Evolutionary conservation across 1,140 invertebrate genomes (phyloP), one percentile per base, ranked within the genome.

Genomic region (Euborellia annulipes): DNA sequence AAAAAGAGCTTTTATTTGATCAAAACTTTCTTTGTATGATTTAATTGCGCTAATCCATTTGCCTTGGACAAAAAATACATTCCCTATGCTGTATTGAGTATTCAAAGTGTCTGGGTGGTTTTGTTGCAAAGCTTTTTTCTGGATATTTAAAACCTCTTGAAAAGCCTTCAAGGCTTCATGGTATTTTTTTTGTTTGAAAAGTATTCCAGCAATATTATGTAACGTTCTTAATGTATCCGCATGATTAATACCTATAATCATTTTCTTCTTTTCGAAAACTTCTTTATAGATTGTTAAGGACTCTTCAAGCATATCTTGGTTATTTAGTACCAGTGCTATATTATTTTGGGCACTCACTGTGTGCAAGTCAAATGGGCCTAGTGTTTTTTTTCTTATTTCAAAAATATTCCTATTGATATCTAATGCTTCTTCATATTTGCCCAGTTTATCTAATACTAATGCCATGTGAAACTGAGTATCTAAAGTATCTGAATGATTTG

Each of bases 401-500:
- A 51, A 54, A 14, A 58, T 52, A 37, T 50, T 34, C 45, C 48
- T 34, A 45, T 42, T 54, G 4, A 54, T 40, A 27, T 45, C 36
- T 41, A 59, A 41, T 8, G 59, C 44, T 32, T 58, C 54, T 34
- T 59, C 45, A 43, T 48, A 42, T 39, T 53, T 53, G 3, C 43
- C 50, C 47, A 49, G 42, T 2, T 47, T 39, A 20, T 36, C 36
- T 2, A 60, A 27, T 43, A 52, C 43, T 21, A 43, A 17, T 8
- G 45, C 59, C 21, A 58, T 54, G 18, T 55, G 47, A 21, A 51
- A 41, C 34, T 49, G 32, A 32, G 39, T 50, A 11, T 38, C 32
- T 45, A 52, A 38, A 22, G 50, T 52, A 19, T 43, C 43, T 7
- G 42, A 39, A 48, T 50, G 32, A 36, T 50, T 22, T 36, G 9